A percentile compares a stretch with the other conserved stretches of the same genome.
These are phyloP conservation scores for Choristoneura fumiferana DNA, from an alignment of 1,140 invertebrate genomes.

Conservation along the genomic window DNA sequence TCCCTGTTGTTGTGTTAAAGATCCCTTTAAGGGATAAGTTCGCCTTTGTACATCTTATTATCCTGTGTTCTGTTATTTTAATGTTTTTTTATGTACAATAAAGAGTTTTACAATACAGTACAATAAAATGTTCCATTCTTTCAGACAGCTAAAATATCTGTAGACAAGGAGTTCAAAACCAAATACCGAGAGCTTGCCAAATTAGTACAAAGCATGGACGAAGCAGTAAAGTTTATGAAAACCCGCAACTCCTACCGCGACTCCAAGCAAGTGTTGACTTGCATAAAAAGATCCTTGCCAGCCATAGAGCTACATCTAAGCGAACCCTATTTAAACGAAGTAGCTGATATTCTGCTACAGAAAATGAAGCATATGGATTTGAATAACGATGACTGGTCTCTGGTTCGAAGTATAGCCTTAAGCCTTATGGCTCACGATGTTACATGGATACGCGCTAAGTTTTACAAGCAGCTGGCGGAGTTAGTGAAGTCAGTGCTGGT, in stretches of 20 bases:
- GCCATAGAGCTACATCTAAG: conserved; percentile 76
- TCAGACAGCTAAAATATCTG: conserved; percentile 47
- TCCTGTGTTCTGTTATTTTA: too few species aligned
- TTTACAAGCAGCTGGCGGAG: conserved; percentile 51
- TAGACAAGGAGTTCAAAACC: conserved; percentile 62
- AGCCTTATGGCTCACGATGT: conserved; percentile 69
- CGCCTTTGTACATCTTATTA: too few species aligned
- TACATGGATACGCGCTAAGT: conserved; percentile 51
- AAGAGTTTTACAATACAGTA: too few species aligned
- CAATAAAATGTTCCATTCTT: too few species aligned
- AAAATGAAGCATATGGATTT: conserved; percentile 57
- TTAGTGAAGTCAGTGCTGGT: conserved; percentile 59
- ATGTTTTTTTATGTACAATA: conserved; percentile 19
- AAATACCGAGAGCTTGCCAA: conserved; percentile 70
- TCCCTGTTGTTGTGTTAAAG: too few species aligned
- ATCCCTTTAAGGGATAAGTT: too few species aligned
- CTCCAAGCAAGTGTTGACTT: conserved; percentile 48
- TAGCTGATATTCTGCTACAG: conserved; percentile 60
- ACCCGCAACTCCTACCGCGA: conserved; percentile 44
- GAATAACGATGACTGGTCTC: conserved; percentile 53
- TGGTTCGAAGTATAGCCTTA: conserved; percentile 64
- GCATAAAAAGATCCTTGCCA: conserved; percentile 66
- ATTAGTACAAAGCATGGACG: conserved; percentile 72
- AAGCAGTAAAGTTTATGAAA: conserved; percentile 67
- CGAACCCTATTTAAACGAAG: conserved; percentile 60